Percentiles rank a stretch among this genome's conserved stretches.
Conservation (phyloP, 2,888 invertebrate species). For the Drosophila affinis region DNA sequence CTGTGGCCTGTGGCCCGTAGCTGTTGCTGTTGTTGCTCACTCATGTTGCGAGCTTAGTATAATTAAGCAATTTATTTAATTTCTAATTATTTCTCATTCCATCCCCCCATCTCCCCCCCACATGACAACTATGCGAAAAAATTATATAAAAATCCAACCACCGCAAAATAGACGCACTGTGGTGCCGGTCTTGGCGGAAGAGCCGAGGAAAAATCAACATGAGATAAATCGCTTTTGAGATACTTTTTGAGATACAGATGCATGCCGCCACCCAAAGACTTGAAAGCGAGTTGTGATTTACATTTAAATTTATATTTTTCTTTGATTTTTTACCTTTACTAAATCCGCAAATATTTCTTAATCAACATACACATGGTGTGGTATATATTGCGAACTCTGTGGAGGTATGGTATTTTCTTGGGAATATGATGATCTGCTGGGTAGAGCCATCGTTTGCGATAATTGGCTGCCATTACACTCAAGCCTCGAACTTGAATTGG, state of each 20-base stretch:
- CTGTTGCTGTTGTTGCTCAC: conserved; percentile 4
- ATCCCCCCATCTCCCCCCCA: neutral
- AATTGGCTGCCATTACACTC: conserved; percentile 31
- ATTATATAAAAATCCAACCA: conserved; percentile 9
- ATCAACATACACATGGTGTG: neutral
- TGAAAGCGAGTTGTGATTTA: conserved; percentile 58
- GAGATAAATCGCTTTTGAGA: conserved; percentile 76
- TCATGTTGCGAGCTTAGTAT: conserved; percentile 26
- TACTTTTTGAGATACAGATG: conserved; percentile 2
- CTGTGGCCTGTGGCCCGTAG: conserved; percentile 2
- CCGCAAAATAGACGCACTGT: conserved; percentile 60
- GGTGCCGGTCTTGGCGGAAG: conserved; percentile 71
- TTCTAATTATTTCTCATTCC: conserved; percentile 53
- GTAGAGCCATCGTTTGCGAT: conserved; percentile 15
- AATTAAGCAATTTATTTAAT: conserved; percentile 61
- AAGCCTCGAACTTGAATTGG: neutral
- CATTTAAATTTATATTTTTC: conserved; percentile 27
- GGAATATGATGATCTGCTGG: conserved; percentile 20
- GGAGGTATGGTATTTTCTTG: conserved; percentile 13
- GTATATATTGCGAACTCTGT: neutral
- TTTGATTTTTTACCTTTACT: conserved; percentile 1
- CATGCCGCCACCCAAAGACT: conserved; percentile 42
- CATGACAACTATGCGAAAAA: conserved; percentile 34
- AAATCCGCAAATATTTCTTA: neutral
- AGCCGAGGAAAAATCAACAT: conserved; percentile 58